A percentile compares a stretch with the other conserved stretches of the same genome.
These are phyloP conservation scores for Trichomalopsis sarcophagae DNA, from an alignment of 1,140 invertebrate genomes.

Conservation along the genomic window DNA sequence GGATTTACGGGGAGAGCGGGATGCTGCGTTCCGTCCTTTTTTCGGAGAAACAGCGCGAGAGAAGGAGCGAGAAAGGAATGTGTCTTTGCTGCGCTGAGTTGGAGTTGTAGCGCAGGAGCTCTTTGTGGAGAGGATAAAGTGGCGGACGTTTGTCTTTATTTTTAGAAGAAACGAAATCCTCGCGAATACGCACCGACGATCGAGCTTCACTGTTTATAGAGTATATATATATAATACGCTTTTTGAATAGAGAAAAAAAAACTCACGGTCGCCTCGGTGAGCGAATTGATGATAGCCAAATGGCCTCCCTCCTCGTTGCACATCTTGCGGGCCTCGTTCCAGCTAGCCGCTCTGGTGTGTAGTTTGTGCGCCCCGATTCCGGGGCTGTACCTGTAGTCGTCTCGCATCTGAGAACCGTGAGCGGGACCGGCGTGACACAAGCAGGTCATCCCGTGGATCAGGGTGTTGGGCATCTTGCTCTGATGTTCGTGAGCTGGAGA, in stretches of 20 bases:
- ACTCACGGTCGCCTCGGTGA: conserved; percentile 64
- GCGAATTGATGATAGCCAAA: conserved; percentile 68
- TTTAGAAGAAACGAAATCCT: neutral
- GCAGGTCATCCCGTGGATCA: conserved; percentile 66
- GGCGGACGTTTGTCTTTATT: neutral
- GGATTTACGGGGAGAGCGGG: neutral
- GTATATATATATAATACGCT: neutral
- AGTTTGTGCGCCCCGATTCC: conserved; percentile 68
- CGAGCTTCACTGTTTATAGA: neutral
- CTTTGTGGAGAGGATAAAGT: neutral
- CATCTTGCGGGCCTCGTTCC: conserved; percentile 68
- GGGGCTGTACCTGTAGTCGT: conserved; percentile 65
- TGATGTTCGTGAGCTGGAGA: neutral
- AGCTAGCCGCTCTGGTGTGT: conserved; percentile 63
- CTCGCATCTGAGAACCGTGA: conserved; percentile 56
- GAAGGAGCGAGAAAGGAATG: neutral
- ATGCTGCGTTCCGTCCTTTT: too few species aligned
- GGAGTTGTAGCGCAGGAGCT: neutral
- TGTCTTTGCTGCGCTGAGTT: neutral
- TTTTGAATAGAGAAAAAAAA: neutral
- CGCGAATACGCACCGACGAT: neutral
- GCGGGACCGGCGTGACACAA: conserved; percentile 60
- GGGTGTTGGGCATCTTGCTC: conserved; percentile 49
- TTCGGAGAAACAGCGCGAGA: neutral
- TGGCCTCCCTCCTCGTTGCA: conserved; percentile 70